phyloP scores from a whole-genome alignment of 2,888 invertebrate genomes.

The Lutraria lutraria region DNA sequence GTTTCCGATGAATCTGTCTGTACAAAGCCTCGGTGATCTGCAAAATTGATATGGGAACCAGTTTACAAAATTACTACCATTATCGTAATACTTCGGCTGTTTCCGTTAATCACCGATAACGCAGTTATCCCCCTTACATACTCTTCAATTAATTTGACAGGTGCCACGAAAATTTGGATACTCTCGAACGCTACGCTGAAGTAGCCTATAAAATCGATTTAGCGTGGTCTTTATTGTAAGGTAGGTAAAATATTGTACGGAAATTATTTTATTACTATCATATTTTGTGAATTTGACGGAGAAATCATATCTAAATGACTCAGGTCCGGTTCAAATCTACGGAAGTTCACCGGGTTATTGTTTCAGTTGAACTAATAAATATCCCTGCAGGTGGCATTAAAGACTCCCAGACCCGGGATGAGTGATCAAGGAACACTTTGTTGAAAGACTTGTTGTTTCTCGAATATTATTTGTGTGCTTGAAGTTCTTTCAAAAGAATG shows the following conservation, averaged over 20 bases:
- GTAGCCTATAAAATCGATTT: not conserved
- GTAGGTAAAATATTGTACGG: not conserved
- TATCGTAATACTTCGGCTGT: no score
- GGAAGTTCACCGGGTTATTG: not conserved
- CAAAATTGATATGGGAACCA: no score
- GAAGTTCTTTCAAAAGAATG: not conserved
- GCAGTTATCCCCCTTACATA: conserved; percentile 37
- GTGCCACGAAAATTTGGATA: conserved; percentile 45
- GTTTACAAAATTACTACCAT: no score
- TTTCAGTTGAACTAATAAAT: not conserved
- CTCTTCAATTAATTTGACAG: conserved; percentile 43
- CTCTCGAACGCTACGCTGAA: conserved; percentile 1
- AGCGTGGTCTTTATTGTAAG: not conserved
- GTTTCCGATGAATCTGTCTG: no score
- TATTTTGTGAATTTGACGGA: not conserved
- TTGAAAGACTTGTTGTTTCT: not conserved
- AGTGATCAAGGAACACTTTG: not conserved
- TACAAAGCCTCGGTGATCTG: no score
- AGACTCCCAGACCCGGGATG: not conserved
- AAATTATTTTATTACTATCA: not conserved
- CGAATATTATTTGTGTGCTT: not conserved
- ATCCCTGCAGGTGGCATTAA: not conserved
- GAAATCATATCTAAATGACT: not conserved
- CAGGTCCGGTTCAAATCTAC: not conserved
- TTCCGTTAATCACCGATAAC: not conserved